A percentile compares a stretch with the other conserved stretches of the same genome.
phyloP scores from a whole-genome alignment of 1,140 invertebrate genomes.

The Heliconius himera region DNA sequence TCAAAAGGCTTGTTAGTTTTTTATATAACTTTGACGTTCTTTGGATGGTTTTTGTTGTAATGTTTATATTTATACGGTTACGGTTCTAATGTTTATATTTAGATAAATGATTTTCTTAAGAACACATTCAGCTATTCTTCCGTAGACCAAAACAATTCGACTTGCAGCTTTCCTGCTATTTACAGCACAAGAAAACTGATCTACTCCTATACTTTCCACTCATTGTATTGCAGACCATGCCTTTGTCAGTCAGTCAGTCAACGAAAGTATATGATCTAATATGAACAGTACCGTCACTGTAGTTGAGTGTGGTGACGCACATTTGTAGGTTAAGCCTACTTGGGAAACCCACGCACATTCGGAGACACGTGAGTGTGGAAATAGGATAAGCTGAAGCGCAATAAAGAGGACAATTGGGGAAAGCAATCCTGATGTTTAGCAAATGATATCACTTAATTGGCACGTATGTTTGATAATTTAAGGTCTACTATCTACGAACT shows the following conservation, averaged over 20 bases:
- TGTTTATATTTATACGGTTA: no score
- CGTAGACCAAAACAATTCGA: no score
- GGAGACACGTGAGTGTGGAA: conserved; percentile 47
- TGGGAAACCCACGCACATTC: conserved; percentile 48
- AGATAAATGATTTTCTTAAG: no score
- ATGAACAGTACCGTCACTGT: conserved; percentile 39
- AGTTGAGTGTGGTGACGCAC: conserved; percentile 54
- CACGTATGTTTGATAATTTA: not conserved
- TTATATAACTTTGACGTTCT: no score
- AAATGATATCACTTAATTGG: not conserved
- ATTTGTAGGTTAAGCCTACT: conserved; percentile 56
- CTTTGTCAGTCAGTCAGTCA: not conserved
- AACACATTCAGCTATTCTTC: no score
- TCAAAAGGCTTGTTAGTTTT: no score
- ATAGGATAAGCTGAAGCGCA: conserved; percentile 50
- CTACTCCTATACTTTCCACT: no score
- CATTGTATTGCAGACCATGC: no score
- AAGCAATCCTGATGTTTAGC: not conserved
- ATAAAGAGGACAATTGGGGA: conserved; percentile 22
- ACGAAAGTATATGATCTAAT: not conserved
- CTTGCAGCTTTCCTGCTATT: no score
- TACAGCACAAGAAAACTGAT: no score
- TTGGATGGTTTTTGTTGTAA: no score
- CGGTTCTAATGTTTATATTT: no score
- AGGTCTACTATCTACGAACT: not conserved